These are phyloP conservation scores for Indicator indicator DNA, from an alignment of 2,113 vertebrate species.

Conservation along the genomic window DNA sequence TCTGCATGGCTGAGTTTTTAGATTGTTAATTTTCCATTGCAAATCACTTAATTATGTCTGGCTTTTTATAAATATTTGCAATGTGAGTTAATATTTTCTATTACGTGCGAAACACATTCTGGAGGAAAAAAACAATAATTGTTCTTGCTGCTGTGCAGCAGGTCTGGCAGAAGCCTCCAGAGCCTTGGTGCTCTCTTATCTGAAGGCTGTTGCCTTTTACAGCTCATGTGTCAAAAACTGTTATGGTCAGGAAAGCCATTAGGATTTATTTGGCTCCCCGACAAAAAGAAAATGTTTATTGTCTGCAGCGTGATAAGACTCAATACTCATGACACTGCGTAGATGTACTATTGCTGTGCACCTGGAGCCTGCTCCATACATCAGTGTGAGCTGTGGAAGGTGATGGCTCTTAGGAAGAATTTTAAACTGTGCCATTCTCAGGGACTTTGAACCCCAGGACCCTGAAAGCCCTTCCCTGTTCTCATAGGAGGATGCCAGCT, in stretches of 20 bases:
- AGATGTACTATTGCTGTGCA: rapidly evolving
- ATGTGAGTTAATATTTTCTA: not conserved
- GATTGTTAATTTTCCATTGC: slow-evolving; percentile 36
- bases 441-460: not conserved
- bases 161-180: not conserved
- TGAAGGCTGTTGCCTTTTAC: not conserved
- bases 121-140: not conserved
- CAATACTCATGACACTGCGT: rapidly evolving
- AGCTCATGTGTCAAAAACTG: not conserved
- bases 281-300: not conserved
- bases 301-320: not conserved
- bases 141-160: not conserved
- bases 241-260: not conserved
- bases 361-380: not conserved
- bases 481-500: rapidly evolving
- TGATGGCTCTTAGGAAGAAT: not conserved
- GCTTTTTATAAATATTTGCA: slow-evolving; percentile 54
- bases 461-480: not conserved
- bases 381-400: not conserved
- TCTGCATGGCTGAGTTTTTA: slow-evolving; percentile 1
- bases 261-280: not conserved
- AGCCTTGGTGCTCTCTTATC: not conserved
- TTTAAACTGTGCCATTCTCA: not conserved
- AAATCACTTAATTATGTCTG: slow-evolving; percentile 8
- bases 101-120: not conserved